phyloP scores from a whole-genome alignment of 2,113 vertebrate genomes.

The Psephotus haematonotus region DNA sequence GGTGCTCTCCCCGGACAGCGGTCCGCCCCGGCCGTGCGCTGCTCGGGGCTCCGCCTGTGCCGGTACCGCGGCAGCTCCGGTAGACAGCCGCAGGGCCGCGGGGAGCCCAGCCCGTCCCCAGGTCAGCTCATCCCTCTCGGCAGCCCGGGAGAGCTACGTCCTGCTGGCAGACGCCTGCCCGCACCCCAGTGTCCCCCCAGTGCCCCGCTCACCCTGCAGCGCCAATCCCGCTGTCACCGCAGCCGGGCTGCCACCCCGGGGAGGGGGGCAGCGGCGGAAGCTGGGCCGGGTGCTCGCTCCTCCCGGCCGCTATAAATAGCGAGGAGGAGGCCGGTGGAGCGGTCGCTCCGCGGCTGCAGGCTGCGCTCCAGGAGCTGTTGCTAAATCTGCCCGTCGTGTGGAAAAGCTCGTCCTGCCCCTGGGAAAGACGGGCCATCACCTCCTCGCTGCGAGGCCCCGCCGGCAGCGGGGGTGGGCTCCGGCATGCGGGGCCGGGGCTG shows the following conservation, averaged over 20 bases:
- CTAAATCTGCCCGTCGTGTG: accelerated
- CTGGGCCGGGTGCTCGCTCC: background rate
- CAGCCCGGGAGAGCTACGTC: too few relatives aligned
- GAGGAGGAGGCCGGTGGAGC: background rate
- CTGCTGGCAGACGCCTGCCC: background rate
- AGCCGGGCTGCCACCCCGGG: background rate
- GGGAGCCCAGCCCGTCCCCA: background rate
- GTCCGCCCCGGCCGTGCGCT: background rate
- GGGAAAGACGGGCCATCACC: accelerated
- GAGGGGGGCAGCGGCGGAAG: background rate
- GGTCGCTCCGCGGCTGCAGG: accelerated
- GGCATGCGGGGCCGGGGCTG: background rate
- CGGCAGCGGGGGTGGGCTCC: background rate
- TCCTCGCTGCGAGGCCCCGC: background rate
- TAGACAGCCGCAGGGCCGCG: too few relatives aligned
- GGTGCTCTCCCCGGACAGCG: too few relatives aligned
- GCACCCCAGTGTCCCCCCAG: background rate
- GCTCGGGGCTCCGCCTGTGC: background rate
- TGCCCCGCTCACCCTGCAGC: background rate
- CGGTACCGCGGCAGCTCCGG: background rate
- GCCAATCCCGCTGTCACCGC: background rate
- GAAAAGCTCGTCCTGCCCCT: accelerated
- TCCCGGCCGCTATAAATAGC: background rate
- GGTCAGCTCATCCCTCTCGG: background rate
- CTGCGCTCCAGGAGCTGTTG: accelerated